Conservation (phyloP, 2,797 vertebrate species). For the Catostomus latipinnis region DNA sequence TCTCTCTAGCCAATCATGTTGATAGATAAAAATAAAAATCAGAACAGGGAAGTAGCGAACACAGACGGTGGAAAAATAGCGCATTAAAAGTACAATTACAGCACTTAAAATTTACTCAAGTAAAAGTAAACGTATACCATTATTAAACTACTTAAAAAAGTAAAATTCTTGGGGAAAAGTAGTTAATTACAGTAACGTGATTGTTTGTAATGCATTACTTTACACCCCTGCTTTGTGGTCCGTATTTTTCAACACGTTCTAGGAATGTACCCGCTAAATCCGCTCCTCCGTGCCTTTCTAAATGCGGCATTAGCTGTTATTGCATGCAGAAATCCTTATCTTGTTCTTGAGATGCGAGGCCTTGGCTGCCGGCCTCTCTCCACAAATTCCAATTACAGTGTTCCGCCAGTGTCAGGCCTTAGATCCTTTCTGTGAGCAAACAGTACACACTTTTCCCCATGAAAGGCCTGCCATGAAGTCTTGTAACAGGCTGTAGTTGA, state of each 20-base stretch:
- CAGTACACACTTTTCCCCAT: conserved; percentile 45
- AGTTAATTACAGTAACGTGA: too few relatives aligned
- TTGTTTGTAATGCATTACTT: too few relatives aligned
- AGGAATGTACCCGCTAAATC: conserved; percentile 45
- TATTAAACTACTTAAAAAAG: too few relatives aligned
- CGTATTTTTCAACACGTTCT: conserved; percentile 41
- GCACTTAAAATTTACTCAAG: too few relatives aligned
- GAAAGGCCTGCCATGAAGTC: conserved; percentile 52
- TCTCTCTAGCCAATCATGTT: too few relatives aligned
- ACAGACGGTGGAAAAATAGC: too few relatives aligned
- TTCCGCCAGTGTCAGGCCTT: conserved; percentile 44
- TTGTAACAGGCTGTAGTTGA: conserved; percentile 48
- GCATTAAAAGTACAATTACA: too few relatives aligned
- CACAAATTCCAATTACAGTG: conserved; percentile 58
- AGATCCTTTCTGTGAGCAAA: conserved; percentile 51
- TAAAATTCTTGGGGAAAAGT: too few relatives aligned
- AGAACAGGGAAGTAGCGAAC: too few relatives aligned
- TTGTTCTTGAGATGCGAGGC: conserved; percentile 54
- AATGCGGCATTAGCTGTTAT: conserved; percentile 54
- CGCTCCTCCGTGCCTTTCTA: conserved; percentile 7
- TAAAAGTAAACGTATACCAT: too few relatives aligned
- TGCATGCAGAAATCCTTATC: conserved; percentile 64
- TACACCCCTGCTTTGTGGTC: conserved; percentile 34
- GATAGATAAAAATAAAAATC: too few relatives aligned
- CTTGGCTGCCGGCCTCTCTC: conserved; percentile 58